A percentile compares a stretch with the other conserved stretches of the same genome.
Conservation (phyloP, 2,113 vertebrate species). For the Phaethornis superciliosus region DNA sequence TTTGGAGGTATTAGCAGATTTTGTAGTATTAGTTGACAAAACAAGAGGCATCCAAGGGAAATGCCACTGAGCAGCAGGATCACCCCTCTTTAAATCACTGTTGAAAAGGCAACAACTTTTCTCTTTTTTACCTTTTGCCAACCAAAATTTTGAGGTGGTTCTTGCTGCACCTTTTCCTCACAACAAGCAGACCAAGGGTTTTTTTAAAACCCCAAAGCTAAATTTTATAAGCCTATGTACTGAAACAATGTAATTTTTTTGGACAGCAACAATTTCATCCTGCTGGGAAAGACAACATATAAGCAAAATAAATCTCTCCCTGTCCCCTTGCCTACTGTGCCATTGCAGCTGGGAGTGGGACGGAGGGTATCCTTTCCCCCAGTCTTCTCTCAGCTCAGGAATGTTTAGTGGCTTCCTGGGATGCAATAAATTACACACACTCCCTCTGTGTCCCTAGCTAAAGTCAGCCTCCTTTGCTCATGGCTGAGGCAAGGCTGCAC, state of each 20-base stretch:
- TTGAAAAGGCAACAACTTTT: neutral
- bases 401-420: neutral
- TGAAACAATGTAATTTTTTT: neutral
- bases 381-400: neutral
- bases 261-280: neutral
- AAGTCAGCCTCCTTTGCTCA: neutral
- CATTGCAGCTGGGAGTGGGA: neutral
- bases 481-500: fast-evolving
- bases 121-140: neutral
- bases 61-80: neutral
- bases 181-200: neutral
- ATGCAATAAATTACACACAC: neutral
- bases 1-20: neutral
- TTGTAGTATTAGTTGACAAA: neutral
- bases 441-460: neutral
- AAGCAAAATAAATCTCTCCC: neutral
- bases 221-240: neutral
- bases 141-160: neutral
- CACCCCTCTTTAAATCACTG: neutral
- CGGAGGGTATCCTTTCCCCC: neutral
- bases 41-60: neutral
- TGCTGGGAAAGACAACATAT: neutral
- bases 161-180: neutral
- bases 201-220: neutral
- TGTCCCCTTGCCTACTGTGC: neutral